Conservation (phyloP, 2,888 invertebrate species). For the Vesta saturnalis region DNA sequence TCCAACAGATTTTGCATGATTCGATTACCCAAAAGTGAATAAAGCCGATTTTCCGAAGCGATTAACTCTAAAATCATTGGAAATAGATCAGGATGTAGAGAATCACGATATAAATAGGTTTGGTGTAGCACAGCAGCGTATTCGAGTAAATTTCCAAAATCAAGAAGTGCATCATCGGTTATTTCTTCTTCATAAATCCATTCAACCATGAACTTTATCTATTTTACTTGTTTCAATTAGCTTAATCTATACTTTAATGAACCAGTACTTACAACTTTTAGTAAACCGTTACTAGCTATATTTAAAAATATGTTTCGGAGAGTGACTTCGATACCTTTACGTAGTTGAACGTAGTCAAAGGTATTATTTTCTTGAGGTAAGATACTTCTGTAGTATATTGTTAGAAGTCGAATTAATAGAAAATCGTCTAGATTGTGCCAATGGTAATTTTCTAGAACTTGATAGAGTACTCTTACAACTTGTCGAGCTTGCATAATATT, state of each 20-base stretch:
- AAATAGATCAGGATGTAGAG: constrained; percentile 64
- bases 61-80: constrained; percentile 64
- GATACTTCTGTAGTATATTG: constrained; percentile 64
- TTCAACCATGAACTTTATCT: constrained; percentile 64
- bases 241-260: background rate
- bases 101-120: constrained; percentile 60
- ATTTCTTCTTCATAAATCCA: constrained; percentile 63
- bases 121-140: constrained; percentile 64
- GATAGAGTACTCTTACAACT: constrained; percentile 64
- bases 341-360: constrained; percentile 58
- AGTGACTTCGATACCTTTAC: constrained; percentile 67
- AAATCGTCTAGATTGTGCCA: constrained; percentile 63
- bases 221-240: constrained; percentile 5
- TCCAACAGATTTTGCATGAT: constrained; percentile 68
- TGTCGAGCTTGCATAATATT: constrained; percentile 60
- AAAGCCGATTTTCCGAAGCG: constrained; percentile 61
- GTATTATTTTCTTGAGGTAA: constrained; percentile 44
- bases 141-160: constrained; percentile 67
- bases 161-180: constrained; percentile 61
- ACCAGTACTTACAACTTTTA: constrained; percentile 57
- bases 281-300: constrained; percentile 62
- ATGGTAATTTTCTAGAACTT: constrained; percentile 62
- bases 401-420: constrained; percentile 59
- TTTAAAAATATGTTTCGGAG: constrained; percentile 65
- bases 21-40: constrained; percentile 67